A percentile compares a stretch with the other conserved stretches of the same genome.
Conservation (phyloP, 2,797 vertebrate species). For the Cossypha polioptera region DNA sequence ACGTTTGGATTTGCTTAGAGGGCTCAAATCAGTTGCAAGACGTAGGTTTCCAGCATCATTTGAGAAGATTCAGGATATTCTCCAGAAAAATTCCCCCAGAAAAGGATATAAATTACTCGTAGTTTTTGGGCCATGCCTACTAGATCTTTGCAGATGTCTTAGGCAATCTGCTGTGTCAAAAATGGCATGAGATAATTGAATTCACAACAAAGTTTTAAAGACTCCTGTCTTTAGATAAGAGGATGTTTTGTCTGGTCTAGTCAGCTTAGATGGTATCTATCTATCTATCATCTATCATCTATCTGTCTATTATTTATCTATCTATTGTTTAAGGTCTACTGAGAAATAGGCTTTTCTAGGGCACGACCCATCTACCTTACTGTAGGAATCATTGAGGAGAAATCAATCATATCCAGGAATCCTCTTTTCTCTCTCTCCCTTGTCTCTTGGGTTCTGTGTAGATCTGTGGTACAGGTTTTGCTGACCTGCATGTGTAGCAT, state of each 20-base stretch:
- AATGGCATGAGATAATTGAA: background rate
- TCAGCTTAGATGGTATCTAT: background rate
- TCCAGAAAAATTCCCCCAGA: background rate
- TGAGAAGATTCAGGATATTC: background rate
- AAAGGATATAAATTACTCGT: background rate
- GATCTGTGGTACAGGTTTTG: background rate
- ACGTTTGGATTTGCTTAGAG: background rate
- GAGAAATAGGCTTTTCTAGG: background rate
- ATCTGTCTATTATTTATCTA: background rate
- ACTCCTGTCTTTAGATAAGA: background rate
- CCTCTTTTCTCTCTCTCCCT: background rate
- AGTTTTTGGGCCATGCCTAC: background rate
- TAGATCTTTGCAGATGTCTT: background rate
- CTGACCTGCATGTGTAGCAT: background rate
- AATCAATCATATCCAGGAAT: background rate
- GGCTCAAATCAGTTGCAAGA: background rate
- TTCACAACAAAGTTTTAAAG: background rate
- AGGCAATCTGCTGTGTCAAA: background rate
- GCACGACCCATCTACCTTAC: background rate
- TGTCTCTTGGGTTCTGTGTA: background rate
- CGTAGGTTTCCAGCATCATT: background rate
- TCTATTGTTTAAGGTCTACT: background rate
- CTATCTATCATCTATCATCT: background rate
- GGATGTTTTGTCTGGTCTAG: background rate
- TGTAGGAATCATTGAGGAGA: background rate